These are phyloP conservation scores for Tetrax tetrax DNA, from an alignment of 2,113 vertebrate species.

Conservation along the genomic window DNA sequence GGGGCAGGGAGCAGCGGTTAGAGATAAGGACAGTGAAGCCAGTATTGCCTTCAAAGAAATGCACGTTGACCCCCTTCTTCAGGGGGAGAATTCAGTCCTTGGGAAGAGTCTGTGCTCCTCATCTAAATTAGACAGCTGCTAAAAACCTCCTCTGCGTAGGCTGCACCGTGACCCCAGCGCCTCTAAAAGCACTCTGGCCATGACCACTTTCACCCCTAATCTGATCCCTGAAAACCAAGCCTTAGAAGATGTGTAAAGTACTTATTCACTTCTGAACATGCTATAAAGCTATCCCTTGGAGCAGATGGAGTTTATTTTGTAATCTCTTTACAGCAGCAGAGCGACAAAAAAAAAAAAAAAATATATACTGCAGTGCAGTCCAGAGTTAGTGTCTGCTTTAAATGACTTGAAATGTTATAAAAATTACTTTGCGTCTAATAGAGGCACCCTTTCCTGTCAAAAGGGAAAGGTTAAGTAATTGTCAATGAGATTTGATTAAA, in stretches of 20 bases:
- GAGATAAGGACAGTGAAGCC: background rate
- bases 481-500: background rate
- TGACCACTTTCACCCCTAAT: background rate
- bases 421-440: background rate
- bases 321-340: conserved; percentile 48
- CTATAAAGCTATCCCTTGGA: conserved; percentile 50
- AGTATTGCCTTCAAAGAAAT: background rate
- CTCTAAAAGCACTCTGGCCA: background rate
- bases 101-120: background rate
- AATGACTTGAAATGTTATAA: background rate
- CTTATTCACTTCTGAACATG: conserved; percentile 1
- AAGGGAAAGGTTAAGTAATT: background rate
- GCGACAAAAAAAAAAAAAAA: background rate
- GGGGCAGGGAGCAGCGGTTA: background rate
- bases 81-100: background rate
- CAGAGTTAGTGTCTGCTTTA: background rate
- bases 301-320: conserved; percentile 55
- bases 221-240: conserved; percentile 19
- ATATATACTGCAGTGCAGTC: background rate
- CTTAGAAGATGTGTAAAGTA: conserved; percentile 1
- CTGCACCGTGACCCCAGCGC: background rate
- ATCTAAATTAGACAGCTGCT: background rate
- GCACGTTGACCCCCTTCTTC: background rate
- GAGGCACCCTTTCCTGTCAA: background rate
- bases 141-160: background rate